Conservation (phyloP, 2,888 invertebrate species). For the Orchesella flavescens region DNA sequence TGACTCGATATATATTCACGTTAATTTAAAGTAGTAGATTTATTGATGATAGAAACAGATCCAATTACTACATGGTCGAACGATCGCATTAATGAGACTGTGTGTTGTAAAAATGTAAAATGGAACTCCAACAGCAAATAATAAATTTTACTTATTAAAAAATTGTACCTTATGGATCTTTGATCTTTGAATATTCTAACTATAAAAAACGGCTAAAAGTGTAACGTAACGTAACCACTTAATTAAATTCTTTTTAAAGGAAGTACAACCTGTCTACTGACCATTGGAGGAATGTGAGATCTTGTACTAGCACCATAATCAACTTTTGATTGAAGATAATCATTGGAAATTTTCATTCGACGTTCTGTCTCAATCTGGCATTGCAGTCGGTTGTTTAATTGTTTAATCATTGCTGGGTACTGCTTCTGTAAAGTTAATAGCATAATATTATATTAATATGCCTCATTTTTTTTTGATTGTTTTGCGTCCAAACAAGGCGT, state of each 20-base stretch:
- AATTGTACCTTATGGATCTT: neutral
- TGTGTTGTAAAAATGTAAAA: neutral
- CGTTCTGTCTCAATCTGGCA: conserved; percentile 18
- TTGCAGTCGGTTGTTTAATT: conserved; percentile 10
- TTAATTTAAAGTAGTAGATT: too few species aligned
- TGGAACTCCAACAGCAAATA: neutral
- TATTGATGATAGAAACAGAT: too few species aligned
- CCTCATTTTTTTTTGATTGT: neutral
- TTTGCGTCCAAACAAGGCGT: neutral
- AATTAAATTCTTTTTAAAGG: neutral
- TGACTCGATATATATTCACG: too few species aligned
- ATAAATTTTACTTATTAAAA: neutral
- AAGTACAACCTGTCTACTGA: too few species aligned
- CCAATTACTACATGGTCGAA: too few species aligned
- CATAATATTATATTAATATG: neutral
- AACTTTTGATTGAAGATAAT: conserved; percentile 34
- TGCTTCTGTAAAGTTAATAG: conserved; percentile 2
- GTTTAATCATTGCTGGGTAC: neutral
- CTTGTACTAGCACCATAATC: conserved; percentile 24
- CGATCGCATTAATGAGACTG: too few species aligned
- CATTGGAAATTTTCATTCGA: conserved; percentile 24
- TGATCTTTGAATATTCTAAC: too few species aligned
- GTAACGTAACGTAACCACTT: too few species aligned
- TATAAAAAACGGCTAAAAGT: too few species aligned
- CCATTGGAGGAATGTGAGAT: neutral